These are phyloP conservation scores for Melieria crassipennis DNA, from an alignment of 2,888 invertebrate genomes.

Conservation along the genomic window DNA sequence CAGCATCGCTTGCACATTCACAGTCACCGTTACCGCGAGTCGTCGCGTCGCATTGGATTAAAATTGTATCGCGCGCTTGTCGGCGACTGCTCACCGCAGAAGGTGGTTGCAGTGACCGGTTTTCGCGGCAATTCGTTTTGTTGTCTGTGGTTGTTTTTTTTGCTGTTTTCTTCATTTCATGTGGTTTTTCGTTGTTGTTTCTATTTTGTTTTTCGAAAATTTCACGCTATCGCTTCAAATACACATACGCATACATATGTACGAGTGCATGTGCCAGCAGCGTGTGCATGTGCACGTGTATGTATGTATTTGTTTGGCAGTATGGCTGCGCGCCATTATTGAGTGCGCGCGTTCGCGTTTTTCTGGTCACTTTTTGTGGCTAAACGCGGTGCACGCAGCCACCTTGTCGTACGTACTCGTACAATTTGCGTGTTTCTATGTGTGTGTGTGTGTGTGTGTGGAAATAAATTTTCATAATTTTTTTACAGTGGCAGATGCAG, in stretches of 20 bases:
- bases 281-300: background rate
- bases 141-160: background rate
- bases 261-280: background rate
- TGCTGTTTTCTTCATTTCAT: background rate
- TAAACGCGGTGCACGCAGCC: background rate
- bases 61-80: constrained; percentile 8
- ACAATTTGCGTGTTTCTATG: background rate
- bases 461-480: constrained; percentile 7
- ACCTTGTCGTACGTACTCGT: background rate
- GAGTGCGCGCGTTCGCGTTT: too few relatives aligned
- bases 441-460: background rate
- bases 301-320: background rate
- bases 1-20: background rate
- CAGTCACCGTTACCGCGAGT: background rate
- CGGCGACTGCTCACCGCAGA: constrained; percentile 2
- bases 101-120: background rate
- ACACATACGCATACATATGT: background rate
- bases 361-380: too few relatives aligned
- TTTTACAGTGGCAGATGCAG: background rate
- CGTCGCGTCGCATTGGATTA: background rate
- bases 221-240: constrained; percentile 1
- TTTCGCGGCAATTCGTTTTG: constrained; percentile 1
- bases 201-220: background rate
- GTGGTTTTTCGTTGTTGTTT: background rate
- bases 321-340: too few relatives aligned